Evolutionary conservation across 2,797 vertebrate species (phyloP), one percentile per base, ranked within the genome.

Genomic region (Limnodromus scolopaceus): DNA sequence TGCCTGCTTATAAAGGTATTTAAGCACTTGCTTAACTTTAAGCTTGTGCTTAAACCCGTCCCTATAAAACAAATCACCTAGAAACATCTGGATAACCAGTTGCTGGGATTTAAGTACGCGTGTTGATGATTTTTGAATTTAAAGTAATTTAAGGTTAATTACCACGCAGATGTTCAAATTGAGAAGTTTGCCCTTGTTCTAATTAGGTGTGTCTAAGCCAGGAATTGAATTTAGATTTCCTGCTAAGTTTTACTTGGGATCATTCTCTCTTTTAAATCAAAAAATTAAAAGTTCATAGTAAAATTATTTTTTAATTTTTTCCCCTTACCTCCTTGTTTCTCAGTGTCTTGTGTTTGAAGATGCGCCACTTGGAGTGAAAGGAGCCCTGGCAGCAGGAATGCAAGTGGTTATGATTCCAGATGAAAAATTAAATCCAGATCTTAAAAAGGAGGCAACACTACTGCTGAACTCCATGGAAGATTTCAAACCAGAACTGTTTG

Each of bases 281-380:
- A 41, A 27, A 11, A 36, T 61, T 51, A 18, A 12, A 80, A 78
- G 13, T 49, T 66, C 39, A 25, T 55, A 55, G 16, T 96, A 70
- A 71, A 19, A 39, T 71, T 76, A 20, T 81, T 61, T 12, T 84
- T 68, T 15, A 11, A 15, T 95, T 70, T 74, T 60, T 41, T 2
- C 24, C 45, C 18, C 70, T n/a, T 80, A 72, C 41, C 39, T 95
- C 39, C 51, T 88, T 79, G 1, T 91, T 96, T 90, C 16, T 18
- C 96, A 99, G 99, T 99, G 99, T 90, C 96, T 99, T 94, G 99
- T 99, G 81, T 99, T 99, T 93, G 99, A 99, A 97, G 99, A 99
- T 30, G 98, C 99, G 27, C 99, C 99, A 61, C 98, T 98, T 10
- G 99, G 99, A 4, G 98, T 99, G 48, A 98, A 97, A 94, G 99